phyloP scores from a whole-genome alignment of 2,113 vertebrate species.

The Chunga burmeisteri region DNA sequence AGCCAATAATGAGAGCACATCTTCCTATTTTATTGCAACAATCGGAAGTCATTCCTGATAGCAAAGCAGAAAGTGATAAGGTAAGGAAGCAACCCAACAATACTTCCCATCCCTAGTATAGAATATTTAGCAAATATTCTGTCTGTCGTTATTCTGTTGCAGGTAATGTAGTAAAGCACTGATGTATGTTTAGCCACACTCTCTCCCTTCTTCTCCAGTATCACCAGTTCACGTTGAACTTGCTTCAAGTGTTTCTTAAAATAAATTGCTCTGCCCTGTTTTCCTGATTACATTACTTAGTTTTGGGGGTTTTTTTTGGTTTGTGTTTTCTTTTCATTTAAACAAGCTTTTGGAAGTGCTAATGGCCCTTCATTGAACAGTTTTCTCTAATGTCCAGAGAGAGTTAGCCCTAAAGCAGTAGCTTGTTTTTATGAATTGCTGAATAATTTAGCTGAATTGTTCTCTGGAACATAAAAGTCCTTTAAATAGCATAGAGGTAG shows the following conservation, averaged over 20 bases:
- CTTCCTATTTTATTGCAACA: constrained; percentile 82
- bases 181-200: background rate
- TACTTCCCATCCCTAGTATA: fast-evolving
- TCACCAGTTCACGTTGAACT: background rate
- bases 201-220: background rate
- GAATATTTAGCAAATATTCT: background rate
- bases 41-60: constrained; percentile 60
- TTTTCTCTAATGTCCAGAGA: background rate
- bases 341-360: background rate
- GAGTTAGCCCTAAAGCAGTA: constrained; percentile 1
- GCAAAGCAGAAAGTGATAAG: constrained; percentile 74
- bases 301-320: background rate
- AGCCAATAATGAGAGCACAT: constrained; percentile 84
- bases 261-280: background rate
- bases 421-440: constrained; percentile 37
- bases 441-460: constrained; percentile 59
- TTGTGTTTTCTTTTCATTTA: background rate
- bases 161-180: background rate
- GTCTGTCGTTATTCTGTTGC: background rate
- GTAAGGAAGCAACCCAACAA: constrained; percentile 60
- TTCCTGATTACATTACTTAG: background rate
- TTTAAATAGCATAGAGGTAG: constrained; percentile 55
- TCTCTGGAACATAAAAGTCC: constrained; percentile 46
- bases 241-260: background rate
- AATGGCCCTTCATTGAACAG: background rate